These are phyloP conservation scores for Pelecanoides urinatrix DNA, from an alignment of 2,113 vertebrate species.

Conservation along the genomic window DNA sequence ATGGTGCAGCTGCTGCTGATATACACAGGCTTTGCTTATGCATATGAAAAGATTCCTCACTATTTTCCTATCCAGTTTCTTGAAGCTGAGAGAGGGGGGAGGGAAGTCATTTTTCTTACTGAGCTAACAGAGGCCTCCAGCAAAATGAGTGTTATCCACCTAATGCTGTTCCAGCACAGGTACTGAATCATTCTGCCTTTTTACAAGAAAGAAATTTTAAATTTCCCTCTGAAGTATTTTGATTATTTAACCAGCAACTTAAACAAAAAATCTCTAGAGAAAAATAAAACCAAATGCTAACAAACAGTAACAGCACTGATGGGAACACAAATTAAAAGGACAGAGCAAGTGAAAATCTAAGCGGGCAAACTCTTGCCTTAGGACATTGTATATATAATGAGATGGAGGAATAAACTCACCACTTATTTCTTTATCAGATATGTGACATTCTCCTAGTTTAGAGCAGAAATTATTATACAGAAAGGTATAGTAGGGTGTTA, in stretches of 20 bases:
- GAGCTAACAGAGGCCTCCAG: neutral
- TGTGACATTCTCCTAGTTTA: conserved; percentile 41
- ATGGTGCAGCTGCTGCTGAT: neutral
- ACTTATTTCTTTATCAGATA: neutral
- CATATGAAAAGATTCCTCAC: neutral
- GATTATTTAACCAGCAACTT: conserved; percentile 14
- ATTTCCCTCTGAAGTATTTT: conserved; percentile 26
- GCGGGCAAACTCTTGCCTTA: conserved; percentile 57
- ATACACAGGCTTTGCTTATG: neutral
- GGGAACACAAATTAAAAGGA: conserved; percentile 41
- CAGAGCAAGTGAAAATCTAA: conserved; percentile 45
- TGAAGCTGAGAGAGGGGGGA: neutral
- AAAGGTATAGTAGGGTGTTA: neutral
- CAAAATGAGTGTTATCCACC: neutral
- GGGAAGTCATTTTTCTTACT: neutral
- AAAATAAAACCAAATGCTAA: conserved; percentile 40
- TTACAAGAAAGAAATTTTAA: neutral
- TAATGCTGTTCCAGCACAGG: neutral
- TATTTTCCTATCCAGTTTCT: neutral
- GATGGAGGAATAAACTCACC: conserved; percentile 6
- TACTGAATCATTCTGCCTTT: neutral
- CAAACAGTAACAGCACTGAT: conserved; percentile 21
- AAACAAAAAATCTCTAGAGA: neutral
- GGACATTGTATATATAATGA: conserved; percentile 61
- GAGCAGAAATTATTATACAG: conserved; percentile 40